Base-by-base conservation (phyloP, 2,888 invertebrate genomes). In the Napeogenes sylphis region DNA sequence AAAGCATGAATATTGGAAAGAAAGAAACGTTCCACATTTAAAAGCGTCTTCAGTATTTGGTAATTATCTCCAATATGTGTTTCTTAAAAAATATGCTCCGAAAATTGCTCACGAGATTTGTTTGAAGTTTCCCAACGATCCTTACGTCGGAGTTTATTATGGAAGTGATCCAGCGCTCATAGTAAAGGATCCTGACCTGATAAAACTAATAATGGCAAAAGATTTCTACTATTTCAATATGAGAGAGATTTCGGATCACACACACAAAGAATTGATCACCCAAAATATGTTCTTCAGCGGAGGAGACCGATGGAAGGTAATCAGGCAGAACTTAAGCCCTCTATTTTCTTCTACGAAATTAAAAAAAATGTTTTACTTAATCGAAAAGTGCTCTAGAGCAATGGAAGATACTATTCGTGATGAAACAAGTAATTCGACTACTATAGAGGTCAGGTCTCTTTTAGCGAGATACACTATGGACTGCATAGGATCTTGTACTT, bases 211-310 rank as follows among this genome's bases (percentile, higher is more conserved):
- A 5, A 68, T 82, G 65, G 76, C 80, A 0, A 84, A 82, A 56
- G 84, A 86, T 60, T 87, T 81, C 68, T 84, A 83, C 63, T 84
- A 78, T 73, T 87, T 86, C 71, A 83, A 73, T 63, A 71, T 80
- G 32, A 77, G 86, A 56, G 86, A 84, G 63, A 59, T 77, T 1
- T 71, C 78, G 0, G 75, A 76, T 0, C 80, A 82, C 61, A 64
- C 68, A 0, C 59, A 81, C 33, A 80, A 67, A 13, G 88, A 88
- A 70, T 46, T 70, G 1, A 32, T 79, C 0, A 78, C 79, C 0
- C 70, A 72, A 46, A 83, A 78, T 46, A 64, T 87, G 1, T 85
- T 87, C 65, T 77, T 73, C 59, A 71, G 73, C 0, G 69, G 75
- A 46, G 88, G 86, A 0, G 83, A 87, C 62, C 64, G 70, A 2